Percentiles rank a stretch among this genome's conserved stretches.
Conservation (phyloP, 2,888 invertebrate species). For the Neoscelio sp. region DNA sequence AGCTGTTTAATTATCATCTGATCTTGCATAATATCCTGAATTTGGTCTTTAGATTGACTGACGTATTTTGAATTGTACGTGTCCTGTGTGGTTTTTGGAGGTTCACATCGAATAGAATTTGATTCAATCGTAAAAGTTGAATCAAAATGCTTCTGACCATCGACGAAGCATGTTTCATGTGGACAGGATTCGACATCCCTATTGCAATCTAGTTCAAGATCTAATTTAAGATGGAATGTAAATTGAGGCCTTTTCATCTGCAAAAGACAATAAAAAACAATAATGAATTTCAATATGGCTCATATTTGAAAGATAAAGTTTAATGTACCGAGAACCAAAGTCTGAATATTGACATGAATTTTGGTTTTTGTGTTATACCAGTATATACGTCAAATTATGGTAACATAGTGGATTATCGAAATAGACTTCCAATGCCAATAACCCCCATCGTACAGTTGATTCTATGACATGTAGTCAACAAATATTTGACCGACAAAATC, state of each 20-base stretch:
- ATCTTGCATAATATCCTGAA: conserved; percentile 66
- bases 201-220: conserved; percentile 76
- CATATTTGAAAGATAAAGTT: too few relatives aligned
- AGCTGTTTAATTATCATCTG: conserved; percentile 71
- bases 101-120: conserved; percentile 78
- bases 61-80: conserved; percentile 37
- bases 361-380: too few relatives aligned
- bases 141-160: conserved; percentile 75
- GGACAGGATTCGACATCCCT: conserved; percentile 73
- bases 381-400: too few relatives aligned
- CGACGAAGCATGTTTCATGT: conserved; percentile 77
- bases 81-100: conserved; percentile 71
- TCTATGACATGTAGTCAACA: too few relatives aligned
- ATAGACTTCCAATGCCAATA: too few relatives aligned
- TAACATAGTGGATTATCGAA: too few relatives aligned
- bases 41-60: conserved; percentile 31
- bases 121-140: conserved; percentile 71
- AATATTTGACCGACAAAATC: too few relatives aligned
- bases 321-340: too few relatives aligned
- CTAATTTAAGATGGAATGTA: conserved; percentile 76
- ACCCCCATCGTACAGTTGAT: too few relatives aligned
- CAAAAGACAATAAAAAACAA: conserved; percentile 39
- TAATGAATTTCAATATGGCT: too few relatives aligned
- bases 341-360: too few relatives aligned
- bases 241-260: conserved; percentile 75